Percentiles rank a stretch among this genome's conserved stretches.
Evolutionary conservation across 2,797 vertebrate genomes (phyloP).

Genomic region (Emydoidea blandingii): DNA sequence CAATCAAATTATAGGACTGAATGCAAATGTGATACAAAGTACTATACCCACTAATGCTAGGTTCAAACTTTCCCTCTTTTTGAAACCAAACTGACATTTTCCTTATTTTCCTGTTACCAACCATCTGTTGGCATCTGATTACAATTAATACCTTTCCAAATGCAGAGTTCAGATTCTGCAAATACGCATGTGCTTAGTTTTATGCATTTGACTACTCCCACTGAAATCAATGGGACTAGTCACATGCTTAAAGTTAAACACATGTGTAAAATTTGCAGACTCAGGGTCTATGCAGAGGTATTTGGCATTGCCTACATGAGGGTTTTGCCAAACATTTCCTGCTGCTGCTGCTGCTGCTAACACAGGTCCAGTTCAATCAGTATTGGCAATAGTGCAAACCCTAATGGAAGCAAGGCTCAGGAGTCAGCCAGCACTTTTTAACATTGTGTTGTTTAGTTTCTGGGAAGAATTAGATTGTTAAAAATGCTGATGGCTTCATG

Average conservation of each 20-base stretch:
- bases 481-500: not conserved
- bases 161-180: not conserved
- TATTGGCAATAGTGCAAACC: not conserved
- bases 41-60: not conserved
- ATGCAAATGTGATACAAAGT: not conserved
- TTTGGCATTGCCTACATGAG: not conserved
- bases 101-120: not conserved
- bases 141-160: not conserved
- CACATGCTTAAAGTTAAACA: not conserved
- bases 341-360: not conserved
- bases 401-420: accelerated
- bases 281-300: not conserved
- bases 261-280: not conserved
- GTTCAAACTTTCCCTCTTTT: not conserved
- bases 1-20: accelerated
- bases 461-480: not conserved
- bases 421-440: accelerated
- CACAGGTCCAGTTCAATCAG: not conserved
- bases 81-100: not conserved
- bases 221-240: not conserved
- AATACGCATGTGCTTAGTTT: accelerated
- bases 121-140: not conserved
- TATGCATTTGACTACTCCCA: not conserved
- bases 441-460: not conserved
- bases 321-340: not conserved